Evolutionary conservation across 1,140 invertebrate species (phyloP), one percentile per base, ranked within the genome.

Genomic region (Wiebesia pumilae): DNA sequence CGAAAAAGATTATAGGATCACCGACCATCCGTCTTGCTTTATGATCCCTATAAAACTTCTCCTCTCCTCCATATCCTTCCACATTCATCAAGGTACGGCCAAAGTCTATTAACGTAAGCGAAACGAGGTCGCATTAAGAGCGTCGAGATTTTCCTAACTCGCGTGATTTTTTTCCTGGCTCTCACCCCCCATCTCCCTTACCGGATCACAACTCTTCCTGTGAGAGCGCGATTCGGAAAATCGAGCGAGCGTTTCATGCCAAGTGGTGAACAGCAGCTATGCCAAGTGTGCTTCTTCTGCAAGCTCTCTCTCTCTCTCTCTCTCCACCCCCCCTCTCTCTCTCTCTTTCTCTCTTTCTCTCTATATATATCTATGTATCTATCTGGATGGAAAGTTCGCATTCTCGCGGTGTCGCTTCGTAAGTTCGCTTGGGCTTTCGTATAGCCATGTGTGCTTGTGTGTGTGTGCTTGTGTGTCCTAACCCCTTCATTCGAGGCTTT

Each of bases 171-270:
- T 81, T 81, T 24, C 33, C 38, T 9, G 24, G 30, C 10, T 9
- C 35, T 40, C 54, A 21, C 51, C 35, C 7, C 38, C 51, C n/a
- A 54, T 30, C 47, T 54, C 47, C 30, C 43, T 3, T 16, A 40
- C 43, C 4, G 6, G n/a, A 77, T 77, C 40, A 51, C 40, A 43
- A n/a, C 30, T 47, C 75, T 33, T 30, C 12, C 43, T 43, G 40
- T 24, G 33, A 33, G 24, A 38, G n/a, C 27, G 24, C 38, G 54
- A 43, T 33, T n/a, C 78, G 85, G 80, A 40, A 84, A 84, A 84
- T 84, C 84, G 84, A 81, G 84, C 78, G 84, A 62, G 62, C 27
- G 58, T 40, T 47, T 35, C 67, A 58, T 65, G 85, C 85, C 85
- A 86, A 82, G 54, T 86, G 79, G 62, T 47, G 47, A 82, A 51